Percentiles rank a stretch among this genome's conserved stretches.
These are phyloP conservation scores for Callyntrura sp. DNA, from an alignment of 2,888 invertebrate species.

Conservation along the genomic window DNA sequence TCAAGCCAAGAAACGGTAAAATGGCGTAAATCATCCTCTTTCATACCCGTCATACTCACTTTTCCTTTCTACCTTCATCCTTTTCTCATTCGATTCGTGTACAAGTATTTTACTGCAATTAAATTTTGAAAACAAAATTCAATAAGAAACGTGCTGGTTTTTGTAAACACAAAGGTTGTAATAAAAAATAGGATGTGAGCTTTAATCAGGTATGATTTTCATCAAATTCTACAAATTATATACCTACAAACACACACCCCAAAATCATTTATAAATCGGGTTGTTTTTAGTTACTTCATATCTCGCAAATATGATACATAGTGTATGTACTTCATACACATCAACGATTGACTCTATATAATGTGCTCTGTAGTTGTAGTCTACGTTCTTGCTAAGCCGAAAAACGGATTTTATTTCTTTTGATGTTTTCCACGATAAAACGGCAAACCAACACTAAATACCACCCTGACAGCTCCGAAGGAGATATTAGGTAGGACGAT, in stretches of 20 bases:
- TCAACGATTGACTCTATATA: too few relatives aligned
- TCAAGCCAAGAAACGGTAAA: neutral
- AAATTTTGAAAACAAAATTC: conserved; percentile 17
- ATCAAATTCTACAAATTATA: conserved; percentile 47
- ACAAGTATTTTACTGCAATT: conserved; percentile 10
- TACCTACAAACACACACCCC: conserved; percentile 23
- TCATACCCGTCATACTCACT: too few relatives aligned
- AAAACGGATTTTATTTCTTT: conserved; percentile 53
- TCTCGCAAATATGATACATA: too few relatives aligned
- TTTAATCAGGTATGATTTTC: conserved; percentile 39
- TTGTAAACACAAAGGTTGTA: neutral
- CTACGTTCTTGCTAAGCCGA: conserved; percentile 24
- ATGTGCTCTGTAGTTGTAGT: conserved; percentile 25
- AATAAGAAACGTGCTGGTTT: neutral
- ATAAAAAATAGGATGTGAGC: neutral
- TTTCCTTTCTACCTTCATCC: neutral
- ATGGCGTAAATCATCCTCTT: too few relatives aligned
- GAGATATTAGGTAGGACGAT: neutral
- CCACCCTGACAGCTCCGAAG: conserved; percentile 3
- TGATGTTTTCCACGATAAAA: conserved; percentile 51
- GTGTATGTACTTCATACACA: too few relatives aligned
- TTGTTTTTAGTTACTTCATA: conserved; percentile 56
- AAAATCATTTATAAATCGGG: too few relatives aligned
- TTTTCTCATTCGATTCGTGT: neutral
- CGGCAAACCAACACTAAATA: conserved; percentile 44